Evolutionary conservation across 2,888 invertebrate species (phyloP).

Genomic region (Busseola fusca): DNA sequence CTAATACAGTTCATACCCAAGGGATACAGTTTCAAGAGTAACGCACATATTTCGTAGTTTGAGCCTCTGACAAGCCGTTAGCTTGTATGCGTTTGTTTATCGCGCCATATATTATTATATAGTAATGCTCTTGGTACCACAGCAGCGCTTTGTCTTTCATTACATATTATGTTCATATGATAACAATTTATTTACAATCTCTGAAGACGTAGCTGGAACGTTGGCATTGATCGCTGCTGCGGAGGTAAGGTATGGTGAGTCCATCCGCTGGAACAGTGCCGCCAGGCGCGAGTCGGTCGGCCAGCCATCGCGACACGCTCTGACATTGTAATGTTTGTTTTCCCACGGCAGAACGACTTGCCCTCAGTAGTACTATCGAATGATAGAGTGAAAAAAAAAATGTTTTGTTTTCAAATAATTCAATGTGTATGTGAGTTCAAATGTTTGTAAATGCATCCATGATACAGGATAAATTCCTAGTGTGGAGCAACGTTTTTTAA

Average conservation of each 20-base stretch:
- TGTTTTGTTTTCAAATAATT: neutral
- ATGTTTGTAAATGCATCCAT: no score
- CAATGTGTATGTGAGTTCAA: no score
- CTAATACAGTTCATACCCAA: slow-evolving; percentile 5
- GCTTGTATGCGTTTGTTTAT: slow-evolving; percentile 14
- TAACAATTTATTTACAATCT: neutral
- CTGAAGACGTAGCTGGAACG: slow-evolving; percentile 11
- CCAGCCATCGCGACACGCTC: neutral
- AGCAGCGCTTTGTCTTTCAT: slow-evolving; percentile 76
- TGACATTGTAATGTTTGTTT: neutral
- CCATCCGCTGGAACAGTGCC: slow-evolving; percentile 1
- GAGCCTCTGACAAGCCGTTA: slow-evolving; percentile 11
- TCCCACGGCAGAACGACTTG: neutral
- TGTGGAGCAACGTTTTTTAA: no score
- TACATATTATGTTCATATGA: slow-evolving; percentile 42
- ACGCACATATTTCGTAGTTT: slow-evolving; percentile 32
- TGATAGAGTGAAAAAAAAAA: neutral
- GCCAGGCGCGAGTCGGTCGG: neutral
- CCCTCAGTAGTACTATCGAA: neutral
- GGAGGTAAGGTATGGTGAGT: slow-evolving; percentile 14
- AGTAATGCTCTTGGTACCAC: slow-evolving; percentile 3
- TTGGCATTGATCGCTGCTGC: neutral
- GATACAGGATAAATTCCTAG: no score
- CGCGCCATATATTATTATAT: slow-evolving; percentile 13
- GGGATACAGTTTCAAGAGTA: slow-evolving; percentile 28